Base-by-base conservation (phyloP, 2,888 invertebrate genomes). In the Pecten maximus region DNA sequence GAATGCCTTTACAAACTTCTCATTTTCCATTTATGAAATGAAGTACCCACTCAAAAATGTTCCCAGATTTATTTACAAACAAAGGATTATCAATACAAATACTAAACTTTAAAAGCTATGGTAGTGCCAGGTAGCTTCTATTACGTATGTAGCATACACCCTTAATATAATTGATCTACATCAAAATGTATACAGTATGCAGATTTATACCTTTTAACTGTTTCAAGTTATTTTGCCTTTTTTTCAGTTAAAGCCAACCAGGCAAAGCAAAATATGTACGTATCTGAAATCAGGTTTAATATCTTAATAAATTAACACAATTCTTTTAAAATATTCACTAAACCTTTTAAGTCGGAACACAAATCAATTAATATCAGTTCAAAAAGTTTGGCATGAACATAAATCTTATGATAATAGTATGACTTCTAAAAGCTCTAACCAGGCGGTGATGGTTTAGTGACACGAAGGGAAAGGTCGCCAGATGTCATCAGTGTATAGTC, bases 21-120 rank as follows among this genome's bases (percentile, higher is more conserved):
- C 74, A 2, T 74, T 74, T 74, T 74, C 74, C 74, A 74, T 74
- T 74, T 74, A 74, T 35, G 8, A 74, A 35, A 74, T 23, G 28
- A 74, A 74, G 74, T 74, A 74, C 74, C 74, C 74, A 74, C 74
- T 74, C 35, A 74, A 1, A 35, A 35, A 28, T 35, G 74, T 74
- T 74, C 74, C 35, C 28, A 74, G 35, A 28, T 12, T 74, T 74
- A 74, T 74, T 74, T 74, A 74, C 74, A 74, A 74, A 74, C 74
- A 74, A 28, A 28, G 74, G 74, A 74, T 74, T 74, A 74, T 74
- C 4, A 74, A 74, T 10, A 35, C 35, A 35, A 35, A 74, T 35
- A 74, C 28, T 8, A n/a, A 23, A 60, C 44, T 44, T 44, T 44
- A 44, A 44, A 44, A 44, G 44, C 44, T 60, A 16, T 60, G n/a